Evolutionary conservation across 2,113 vertebrate species (phyloP), one percentile per base, ranked within the genome.

Genomic region (Prochilodus magdalenae): DNA sequence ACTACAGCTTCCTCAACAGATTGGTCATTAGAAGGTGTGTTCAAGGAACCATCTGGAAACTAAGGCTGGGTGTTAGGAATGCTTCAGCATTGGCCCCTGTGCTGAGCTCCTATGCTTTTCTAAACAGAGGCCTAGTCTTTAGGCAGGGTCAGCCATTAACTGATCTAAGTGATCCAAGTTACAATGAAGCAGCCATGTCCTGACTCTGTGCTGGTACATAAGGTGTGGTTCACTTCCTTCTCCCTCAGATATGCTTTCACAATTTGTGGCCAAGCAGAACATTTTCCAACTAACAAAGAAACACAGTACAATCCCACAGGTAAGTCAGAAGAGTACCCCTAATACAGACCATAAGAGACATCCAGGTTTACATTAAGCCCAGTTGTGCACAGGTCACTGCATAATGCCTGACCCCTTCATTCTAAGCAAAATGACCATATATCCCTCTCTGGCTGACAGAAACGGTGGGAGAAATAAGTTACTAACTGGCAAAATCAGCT

Each of bases 31-130:
- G 40, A 76, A 79, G 66, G 75, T n/a, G 81, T 33, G 30, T 79
- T 73, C 20, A 47, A 77, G 44, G 63, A 82, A 81, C 82, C 86
- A 73, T 82, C 80, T 86, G 86, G 78, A 80, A n/a, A 29, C 44
- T 80, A 30, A 1, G 20, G 24, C 40, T 22, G 20, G 18, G 30
- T 22, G 20, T 36, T 22, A 10, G 10, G 10, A 70, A 77, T 53
- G 30, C 49, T 75, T 30, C 80, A 71, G 65, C 18, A 27, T 12
- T 22, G 57, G 69, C 60, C 11, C 4, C 40, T 51, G n/a, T 49
- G 40, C 62, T 24, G 0, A 44, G 53, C 53, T 33, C 30, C 33
- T 44, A 24, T 29, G 18, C 22, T 44, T 44, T 44, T 22, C 20
- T 30, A 65, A 30, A 0, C 65, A 36, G 8, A 20, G 33, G 18